These are phyloP conservation scores for Acanthosepion lycidas DNA, from an alignment of 2,888 invertebrate genomes.

Conservation along the genomic window DNA sequence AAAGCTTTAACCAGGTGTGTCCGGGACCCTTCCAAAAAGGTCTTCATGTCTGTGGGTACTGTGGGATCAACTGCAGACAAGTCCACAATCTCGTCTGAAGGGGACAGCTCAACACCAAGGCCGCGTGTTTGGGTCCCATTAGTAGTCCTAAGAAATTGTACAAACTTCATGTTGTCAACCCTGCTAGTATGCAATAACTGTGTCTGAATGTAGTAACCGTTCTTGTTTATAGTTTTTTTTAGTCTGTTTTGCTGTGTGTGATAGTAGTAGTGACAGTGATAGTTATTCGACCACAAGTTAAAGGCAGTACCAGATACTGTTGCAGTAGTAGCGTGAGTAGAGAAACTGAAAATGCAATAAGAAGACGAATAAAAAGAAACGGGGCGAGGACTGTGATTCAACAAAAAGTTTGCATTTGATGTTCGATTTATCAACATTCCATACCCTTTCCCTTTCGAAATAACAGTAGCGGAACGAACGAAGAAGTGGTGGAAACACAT, in stretches of 20 bases:
- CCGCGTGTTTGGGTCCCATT: constrained; percentile 53
- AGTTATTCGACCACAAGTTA: background rate
- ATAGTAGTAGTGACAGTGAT: background rate
- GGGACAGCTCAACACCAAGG: constrained; percentile 63
- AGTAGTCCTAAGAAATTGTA: constrained; percentile 60
- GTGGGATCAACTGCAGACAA: constrained; percentile 58
- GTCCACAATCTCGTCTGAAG: constrained; percentile 64
- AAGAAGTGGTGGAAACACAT: background rate
- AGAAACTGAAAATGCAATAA: background rate
- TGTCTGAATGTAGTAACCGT: background rate
- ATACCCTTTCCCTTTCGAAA: background rate
- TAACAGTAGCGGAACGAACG: background rate
- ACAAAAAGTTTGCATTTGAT: background rate
- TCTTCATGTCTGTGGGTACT: constrained; percentile 61
- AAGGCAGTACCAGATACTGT: background rate
- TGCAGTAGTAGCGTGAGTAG: background rate
- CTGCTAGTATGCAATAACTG: background rate
- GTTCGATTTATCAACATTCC: too few species aligned
- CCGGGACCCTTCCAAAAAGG: constrained; percentile 62
- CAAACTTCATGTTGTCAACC: constrained; percentile 62
- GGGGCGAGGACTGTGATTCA: background rate
- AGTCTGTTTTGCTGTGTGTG: background rate
- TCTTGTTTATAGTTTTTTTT: background rate
- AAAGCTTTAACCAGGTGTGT: background rate
- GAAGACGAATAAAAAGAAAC: background rate